These are phyloP conservation scores for Deilephila porcellus DNA, from an alignment of 2,888 invertebrate genomes.

Conservation along the genomic window DNA sequence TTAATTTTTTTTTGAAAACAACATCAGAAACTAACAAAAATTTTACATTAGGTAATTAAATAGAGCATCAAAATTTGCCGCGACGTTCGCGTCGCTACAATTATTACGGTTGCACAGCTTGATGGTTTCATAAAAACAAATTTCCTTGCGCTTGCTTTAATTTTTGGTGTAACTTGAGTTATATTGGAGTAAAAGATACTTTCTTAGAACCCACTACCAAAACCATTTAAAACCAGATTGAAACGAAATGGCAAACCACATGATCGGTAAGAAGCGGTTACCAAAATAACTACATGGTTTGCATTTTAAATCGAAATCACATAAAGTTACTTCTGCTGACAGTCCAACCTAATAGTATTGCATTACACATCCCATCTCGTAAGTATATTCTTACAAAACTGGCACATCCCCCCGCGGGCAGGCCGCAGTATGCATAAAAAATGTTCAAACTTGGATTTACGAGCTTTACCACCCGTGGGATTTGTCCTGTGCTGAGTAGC, in stretches of 20 bases:
- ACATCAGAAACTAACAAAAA: too few species aligned
- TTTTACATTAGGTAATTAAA: background rate
- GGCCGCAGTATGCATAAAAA: constrained; percentile 51
- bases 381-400: constrained; percentile 38
- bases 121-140: background rate
- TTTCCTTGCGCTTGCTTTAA: too few species aligned
- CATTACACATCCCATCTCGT: constrained; percentile 33
- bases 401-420: constrained; percentile 38
- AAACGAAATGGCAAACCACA: too few species aligned
- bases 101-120: background rate
- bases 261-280: too few species aligned
- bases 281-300: too few species aligned
- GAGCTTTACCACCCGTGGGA: constrained; percentile 51
- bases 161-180: too few species aligned
- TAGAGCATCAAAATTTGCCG: background rate
- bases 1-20: too few species aligned
- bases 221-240: too few species aligned
- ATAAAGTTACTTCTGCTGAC: background rate
- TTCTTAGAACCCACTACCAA: too few species aligned
- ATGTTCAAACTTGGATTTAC: constrained; percentile 57
- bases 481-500: constrained; percentile 39
- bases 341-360: constrained; percentile 19
- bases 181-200: too few species aligned
- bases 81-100: background rate
- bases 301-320: too few species aligned